Percentiles rank a stretch among this genome's conserved stretches.
Evolutionary conservation across 2,797 vertebrate genomes (phyloP).

Genomic region (Cetoscarus ocellatus): DNA sequence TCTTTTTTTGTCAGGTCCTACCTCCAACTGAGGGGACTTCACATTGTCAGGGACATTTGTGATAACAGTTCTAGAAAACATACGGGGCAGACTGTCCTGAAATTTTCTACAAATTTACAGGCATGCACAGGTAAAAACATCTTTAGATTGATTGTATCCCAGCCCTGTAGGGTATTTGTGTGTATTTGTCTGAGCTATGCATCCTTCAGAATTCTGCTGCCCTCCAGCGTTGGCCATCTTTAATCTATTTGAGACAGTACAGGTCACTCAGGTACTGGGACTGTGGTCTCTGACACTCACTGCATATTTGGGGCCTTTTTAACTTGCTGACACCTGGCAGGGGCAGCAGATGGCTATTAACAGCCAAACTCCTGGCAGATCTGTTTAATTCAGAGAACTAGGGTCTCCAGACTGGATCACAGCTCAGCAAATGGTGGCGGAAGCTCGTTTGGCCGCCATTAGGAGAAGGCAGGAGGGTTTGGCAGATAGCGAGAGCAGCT

Average conservation of each 20-base stretch:
- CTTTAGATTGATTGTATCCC: constrained; percentile 3
- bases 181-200: background rate
- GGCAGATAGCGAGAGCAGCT: constrained; percentile 53
- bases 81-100: too few relatives aligned
- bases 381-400: constrained; percentile 53
- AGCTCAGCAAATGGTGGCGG: constrained; percentile 53
- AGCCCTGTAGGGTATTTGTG: constrained; percentile 11
- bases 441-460: constrained; percentile 57
- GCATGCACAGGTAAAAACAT: too few relatives aligned
- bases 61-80: too few relatives aligned
- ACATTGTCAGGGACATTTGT: too few relatives aligned
- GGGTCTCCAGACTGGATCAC: constrained; percentile 57
- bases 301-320: constrained; percentile 43
- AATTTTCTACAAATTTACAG: too few relatives aligned
- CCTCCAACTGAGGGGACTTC: too few relatives aligned
- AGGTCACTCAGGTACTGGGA: constrained; percentile 1
- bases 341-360: constrained; percentile 70
- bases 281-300: background rate
- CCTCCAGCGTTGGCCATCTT: too few relatives aligned
- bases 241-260: constrained; percentile 22
- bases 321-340: constrained; percentile 59
- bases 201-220: too few relatives aligned
- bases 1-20: too few relatives aligned
- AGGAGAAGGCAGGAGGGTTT: constrained; percentile 48
- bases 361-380: constrained; percentile 61